These are phyloP conservation scores for Parazoanthus swiftii DNA, from an alignment of 92 coral and sea anemone species.

Conservation along the genomic window DNA sequence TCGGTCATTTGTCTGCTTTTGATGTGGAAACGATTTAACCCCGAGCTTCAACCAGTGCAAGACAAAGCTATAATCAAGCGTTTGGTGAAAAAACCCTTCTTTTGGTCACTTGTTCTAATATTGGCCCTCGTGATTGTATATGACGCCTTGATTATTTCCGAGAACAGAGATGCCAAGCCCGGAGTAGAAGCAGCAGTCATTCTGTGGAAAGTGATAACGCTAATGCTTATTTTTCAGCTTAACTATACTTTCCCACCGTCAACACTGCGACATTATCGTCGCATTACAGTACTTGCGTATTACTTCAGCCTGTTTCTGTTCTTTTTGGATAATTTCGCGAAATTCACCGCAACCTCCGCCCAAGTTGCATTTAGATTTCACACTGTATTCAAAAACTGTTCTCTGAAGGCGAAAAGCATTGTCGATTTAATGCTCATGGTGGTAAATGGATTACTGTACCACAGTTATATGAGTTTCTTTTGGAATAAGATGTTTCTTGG, in stretches of 20 bases:
- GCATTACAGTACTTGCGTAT: conserved; percentile 42
- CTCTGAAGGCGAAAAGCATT: conserved; percentile 38
- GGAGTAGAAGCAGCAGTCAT: conserved; percentile 37
- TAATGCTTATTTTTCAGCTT: conserved; percentile 48
- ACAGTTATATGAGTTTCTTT: conserved; percentile 57
- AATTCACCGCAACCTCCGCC: conserved; percentile 51
- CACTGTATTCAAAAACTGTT: conserved; percentile 38
- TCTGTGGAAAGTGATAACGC: conserved; percentile 49
- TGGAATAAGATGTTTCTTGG: conserved; percentile 77
- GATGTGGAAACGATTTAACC: conserved; percentile 26
- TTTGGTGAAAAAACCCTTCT: conserved; percentile 53
- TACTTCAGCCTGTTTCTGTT: conserved; percentile 52
- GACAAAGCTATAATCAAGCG: conserved; percentile 18
- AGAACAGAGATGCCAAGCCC: conserved; percentile 22
- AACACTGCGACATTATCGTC: conserved; percentile 6
- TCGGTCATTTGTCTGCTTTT: conserved; percentile 27
- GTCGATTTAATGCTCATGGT: conserved; percentile 60
- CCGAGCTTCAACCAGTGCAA: conserved; percentile 46
- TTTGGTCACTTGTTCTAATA: conserved; percentile 59
- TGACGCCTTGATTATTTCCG: conserved; percentile 48
- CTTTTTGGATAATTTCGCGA: conserved; percentile 64
- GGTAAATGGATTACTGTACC: conserved; percentile 59
- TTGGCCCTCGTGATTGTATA: conserved; percentile 45
- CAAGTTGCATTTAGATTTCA: conserved; percentile 70
- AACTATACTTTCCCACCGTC: conserved; percentile 70